Evolutionary conservation across 1,140 invertebrate species (phyloP), one percentile per base, ranked within the genome.

Genomic region (Neotoxoptera formosana): DNA sequence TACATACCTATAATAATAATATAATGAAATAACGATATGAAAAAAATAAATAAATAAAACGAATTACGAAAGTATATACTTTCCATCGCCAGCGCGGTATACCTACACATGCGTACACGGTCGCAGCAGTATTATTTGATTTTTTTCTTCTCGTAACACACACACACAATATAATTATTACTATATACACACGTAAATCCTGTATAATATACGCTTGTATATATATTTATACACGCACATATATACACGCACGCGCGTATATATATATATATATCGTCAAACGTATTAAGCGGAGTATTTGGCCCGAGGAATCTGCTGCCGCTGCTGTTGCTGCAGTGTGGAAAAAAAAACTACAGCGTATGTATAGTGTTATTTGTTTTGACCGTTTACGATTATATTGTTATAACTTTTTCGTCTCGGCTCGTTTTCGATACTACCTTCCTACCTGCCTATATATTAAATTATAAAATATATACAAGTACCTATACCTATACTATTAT

Each of bases 341-440:
- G 36, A 89, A 48, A 34, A 48, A 34, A 36, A 89, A 53, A 4
- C 34, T 41, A 23, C 34, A 34, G n/a, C 88, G n/a, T n/a, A n/a
- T n/a, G n/a, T n/a, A n/a, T n/a, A n/a, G n/a, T 25, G 88, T 89
- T 89, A 89, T 89, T 89, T 56, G 51, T 89, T 89, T 89, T 56
- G 88, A 56, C 56, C 88, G 88, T 89, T 89, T 89, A 89, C 88
- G 88, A 89, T 89, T 89, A 89, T 89, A 89, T 89, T 89, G 48
- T 89, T 36, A 51, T 34, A 53, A 53, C 34, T 53, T 53, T 89
- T 89, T 41, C 84, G 41, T 86, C 30, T 88, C 47, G 2, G 51
- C 6, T 53, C 21, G n/a, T 88, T 53, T 89, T n/a, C 47, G 53
- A 88, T 48, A 87, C 36, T 21, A n/a, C 47, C 87, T 47, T n/a